Evolutionary conservation across 2,888 invertebrate species (phyloP).

Genomic region (Agriopis marginaria): DNA sequence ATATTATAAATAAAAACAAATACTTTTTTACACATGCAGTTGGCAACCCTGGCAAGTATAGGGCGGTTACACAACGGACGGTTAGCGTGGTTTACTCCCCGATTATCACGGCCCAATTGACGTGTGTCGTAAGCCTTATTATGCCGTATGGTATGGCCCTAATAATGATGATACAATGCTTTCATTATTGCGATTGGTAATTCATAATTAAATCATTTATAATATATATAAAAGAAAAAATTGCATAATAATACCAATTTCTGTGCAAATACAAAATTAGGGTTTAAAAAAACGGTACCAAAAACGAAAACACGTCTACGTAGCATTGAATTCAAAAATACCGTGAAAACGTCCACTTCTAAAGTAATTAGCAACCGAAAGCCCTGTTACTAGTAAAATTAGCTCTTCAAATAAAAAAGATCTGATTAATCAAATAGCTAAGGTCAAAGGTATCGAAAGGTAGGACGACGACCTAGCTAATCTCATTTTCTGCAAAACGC

Average conservation of each 20-base stretch:
- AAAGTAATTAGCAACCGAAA: background rate
- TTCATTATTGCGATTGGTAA: conserved; percentile 17
- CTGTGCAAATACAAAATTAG: background rate
- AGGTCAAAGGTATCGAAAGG: conserved; percentile 21
- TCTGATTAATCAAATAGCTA: conserved; percentile 12
- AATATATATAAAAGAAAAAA: too few relatives aligned
- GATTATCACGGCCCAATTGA: conserved; percentile 79
- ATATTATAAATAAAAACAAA: too few relatives aligned
- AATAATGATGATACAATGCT: conserved; percentile 30
- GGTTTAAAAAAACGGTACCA: background rate
- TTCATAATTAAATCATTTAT: background rate
- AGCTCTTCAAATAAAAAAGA: conserved; percentile 2
- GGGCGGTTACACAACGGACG: conserved; percentile 55
- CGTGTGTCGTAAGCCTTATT: conserved; percentile 71
- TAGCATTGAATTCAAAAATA: background rate
- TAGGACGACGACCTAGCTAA: conserved; percentile 25
- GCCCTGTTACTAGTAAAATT: background rate
- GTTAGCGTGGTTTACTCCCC: conserved; percentile 61
- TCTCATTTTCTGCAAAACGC: conserved; percentile 28
- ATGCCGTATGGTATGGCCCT: conserved; percentile 46
- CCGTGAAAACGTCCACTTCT: background rate
- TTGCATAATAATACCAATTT: too few relatives aligned
- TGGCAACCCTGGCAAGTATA: conserved; percentile 40
- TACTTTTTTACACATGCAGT: background rate
- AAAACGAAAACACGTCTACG: background rate